Evolutionary conservation across 1,140 invertebrate genomes (phyloP).

Genomic region (Pteromalus puparum): DNA sequence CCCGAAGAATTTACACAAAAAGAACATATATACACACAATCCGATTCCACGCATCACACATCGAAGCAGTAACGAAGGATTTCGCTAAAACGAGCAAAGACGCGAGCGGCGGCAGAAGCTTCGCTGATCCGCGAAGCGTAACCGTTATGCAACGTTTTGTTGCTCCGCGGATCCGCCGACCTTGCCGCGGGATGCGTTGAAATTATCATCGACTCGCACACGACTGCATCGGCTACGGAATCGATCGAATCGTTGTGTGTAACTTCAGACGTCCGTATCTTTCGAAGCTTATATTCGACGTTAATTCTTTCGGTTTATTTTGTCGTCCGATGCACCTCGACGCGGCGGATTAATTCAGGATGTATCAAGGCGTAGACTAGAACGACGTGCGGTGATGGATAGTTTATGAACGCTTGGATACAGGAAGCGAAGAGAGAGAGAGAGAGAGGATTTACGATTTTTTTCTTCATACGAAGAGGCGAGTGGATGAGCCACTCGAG

Average conservation of each 20-base stretch:
- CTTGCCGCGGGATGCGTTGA: slow-evolving; percentile 67
- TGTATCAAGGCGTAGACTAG: too few relatives aligned
- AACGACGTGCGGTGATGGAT: neutral
- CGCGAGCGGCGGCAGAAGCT: slow-evolving; percentile 8
- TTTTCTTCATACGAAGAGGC: neutral
- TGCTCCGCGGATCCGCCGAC: slow-evolving; percentile 60
- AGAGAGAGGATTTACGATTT: slow-evolving; percentile 12
- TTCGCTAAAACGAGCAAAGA: neutral
- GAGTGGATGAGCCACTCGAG: neutral
- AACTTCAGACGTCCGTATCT: too few relatives aligned
- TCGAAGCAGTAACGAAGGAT: too few relatives aligned
- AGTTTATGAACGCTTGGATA: neutral
- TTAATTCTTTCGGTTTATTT: too few relatives aligned
- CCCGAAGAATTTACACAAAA: too few relatives aligned
- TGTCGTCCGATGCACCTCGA: too few relatives aligned
- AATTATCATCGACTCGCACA: neutral
- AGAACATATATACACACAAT: too few relatives aligned
- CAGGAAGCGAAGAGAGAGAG: neutral
- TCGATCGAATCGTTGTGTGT: too few relatives aligned
- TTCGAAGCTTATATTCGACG: too few relatives aligned
- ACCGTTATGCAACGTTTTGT: slow-evolving; percentile 75
- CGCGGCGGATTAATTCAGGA: too few relatives aligned
- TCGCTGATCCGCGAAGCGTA: slow-evolving; percentile 68
- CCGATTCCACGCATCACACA: too few relatives aligned
- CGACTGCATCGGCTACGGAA: too few relatives aligned